Conservation (phyloP, 2,888 invertebrate genomes). For the Drosophila robusta region DNA sequence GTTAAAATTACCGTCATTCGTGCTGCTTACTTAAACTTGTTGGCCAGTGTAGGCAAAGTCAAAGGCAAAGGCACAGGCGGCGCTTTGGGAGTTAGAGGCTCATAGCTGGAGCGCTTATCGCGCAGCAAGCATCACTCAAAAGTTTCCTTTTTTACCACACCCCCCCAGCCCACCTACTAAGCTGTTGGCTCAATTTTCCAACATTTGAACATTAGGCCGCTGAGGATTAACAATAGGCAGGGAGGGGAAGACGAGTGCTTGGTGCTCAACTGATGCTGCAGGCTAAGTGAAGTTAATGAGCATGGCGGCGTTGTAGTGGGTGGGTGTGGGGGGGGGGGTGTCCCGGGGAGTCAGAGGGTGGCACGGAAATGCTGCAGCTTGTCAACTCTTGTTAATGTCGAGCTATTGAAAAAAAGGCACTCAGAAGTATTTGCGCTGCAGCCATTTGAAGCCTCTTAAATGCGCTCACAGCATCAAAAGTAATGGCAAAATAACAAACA, state of each 20-base stretch:
- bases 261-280: constrained; percentile 53
- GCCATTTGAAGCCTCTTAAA: constrained; percentile 46
- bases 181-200: constrained; percentile 81
- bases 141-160: constrained; percentile 54
- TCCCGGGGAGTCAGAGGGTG: background rate
- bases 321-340: background rate
- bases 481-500: constrained; percentile 20
- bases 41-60: constrained; percentile 50
- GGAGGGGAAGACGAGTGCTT: background rate
- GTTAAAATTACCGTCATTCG: no score
- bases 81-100: constrained; percentile 49
- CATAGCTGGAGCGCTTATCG: constrained; percentile 71
- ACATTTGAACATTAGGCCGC: constrained; percentile 82
- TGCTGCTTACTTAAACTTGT: constrained; percentile 5
- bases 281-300: constrained; percentile 71
- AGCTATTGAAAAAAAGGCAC: constrained; percentile 31
- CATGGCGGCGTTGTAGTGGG: constrained; percentile 4
- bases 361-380: constrained; percentile 51
- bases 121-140: constrained; percentile 78
- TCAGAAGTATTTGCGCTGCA: constrained; percentile 38
- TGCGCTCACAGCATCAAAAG: constrained; percentile 34
- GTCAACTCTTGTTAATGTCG: constrained; percentile 50
- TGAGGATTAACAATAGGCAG: constrained; percentile 76
- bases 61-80: constrained; percentile 48
- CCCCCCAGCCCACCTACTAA: background rate